Conservation (phyloP, 2,113 vertebrate genomes). For the Paralichthys olivaceus region DNA sequence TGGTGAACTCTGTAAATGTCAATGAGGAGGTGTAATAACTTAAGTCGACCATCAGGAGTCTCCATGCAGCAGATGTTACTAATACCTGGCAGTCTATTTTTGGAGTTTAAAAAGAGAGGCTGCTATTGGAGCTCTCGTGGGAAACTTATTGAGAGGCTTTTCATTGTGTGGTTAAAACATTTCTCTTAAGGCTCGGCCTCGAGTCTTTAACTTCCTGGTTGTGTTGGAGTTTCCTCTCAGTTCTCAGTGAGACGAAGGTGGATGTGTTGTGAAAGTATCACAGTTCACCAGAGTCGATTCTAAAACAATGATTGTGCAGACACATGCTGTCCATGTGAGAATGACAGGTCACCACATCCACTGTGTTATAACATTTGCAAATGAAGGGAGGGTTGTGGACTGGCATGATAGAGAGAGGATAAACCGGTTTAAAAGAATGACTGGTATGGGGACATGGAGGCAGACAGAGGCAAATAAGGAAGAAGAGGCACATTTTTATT, state of each 20-base stretch:
- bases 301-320: neutral
- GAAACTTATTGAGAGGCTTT: neutral
- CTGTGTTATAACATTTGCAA: conserved; percentile 6
- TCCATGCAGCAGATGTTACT: conserved; percentile 17
- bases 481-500: neutral
- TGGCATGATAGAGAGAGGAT: conserved; percentile 36
- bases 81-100: neutral
- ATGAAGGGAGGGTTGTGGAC: conserved; percentile 9
- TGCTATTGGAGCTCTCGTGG: neutral
- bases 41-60: conserved; percentile 43
- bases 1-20: neutral
- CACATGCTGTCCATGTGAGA: neutral
- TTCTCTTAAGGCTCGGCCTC: neutral
- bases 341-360: neutral
- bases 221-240: neutral
- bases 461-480: conserved; percentile 25
- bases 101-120: neutral
- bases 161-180: neutral
- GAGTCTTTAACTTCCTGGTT: neutral
- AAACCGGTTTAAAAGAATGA: conserved; percentile 71
- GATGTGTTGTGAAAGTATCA: conserved; percentile 6
- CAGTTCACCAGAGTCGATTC: conserved; percentile 3
- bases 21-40: conserved; percentile 28
- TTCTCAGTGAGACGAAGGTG: neutral
- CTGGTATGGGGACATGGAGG: conserved; percentile 62